A percentile compares a stretch with the other conserved stretches of the same genome.
Conservation (phyloP, 1,140 invertebrate genomes). For the Neocloeon triangulifer region DNA sequence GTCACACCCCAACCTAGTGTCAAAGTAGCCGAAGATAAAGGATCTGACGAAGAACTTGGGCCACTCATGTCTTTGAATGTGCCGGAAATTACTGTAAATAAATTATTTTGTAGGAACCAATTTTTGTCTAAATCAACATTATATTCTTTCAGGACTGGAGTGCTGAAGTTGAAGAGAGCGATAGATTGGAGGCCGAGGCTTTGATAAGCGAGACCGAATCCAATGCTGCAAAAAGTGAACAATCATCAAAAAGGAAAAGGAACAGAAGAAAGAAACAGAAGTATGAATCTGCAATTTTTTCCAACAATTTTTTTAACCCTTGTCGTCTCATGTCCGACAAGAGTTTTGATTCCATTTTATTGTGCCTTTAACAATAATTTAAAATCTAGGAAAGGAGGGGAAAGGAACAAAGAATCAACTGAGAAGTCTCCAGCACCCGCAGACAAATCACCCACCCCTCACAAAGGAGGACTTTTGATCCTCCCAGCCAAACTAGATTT, state of each 20-base stretch:
- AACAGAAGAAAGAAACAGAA: constrained; percentile 3
- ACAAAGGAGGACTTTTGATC: constrained; percentile 10
- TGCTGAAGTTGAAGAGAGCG: constrained; percentile 10
- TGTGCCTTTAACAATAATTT: too few species aligned
- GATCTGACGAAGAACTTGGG: background rate
- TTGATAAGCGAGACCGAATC: background rate
- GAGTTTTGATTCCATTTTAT: too few species aligned
- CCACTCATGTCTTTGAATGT: background rate
- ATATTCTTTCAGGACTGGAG: constrained; percentile 10
- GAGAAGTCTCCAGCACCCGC: constrained; percentile 11
- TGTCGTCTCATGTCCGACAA: too few species aligned
- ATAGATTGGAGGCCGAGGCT: background rate
- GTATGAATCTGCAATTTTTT: constrained; percentile 8
- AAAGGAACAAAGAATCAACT: constrained; percentile 10
- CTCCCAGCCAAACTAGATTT: background rate
- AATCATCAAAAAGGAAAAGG: background rate
- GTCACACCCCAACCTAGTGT: background rate
- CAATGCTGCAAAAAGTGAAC: background rate
- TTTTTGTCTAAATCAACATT: background rate
- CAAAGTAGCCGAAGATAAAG: too few species aligned
- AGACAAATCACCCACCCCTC: constrained; percentile 15
- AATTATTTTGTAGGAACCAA: background rate
- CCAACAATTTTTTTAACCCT: constrained; percentile 10
- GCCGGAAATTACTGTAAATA: background rate
- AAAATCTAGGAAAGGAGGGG: constrained; percentile 5